phyloP scores from a whole-genome alignment of 2,888 invertebrate species.

The Mythimna albipuncta region DNA sequence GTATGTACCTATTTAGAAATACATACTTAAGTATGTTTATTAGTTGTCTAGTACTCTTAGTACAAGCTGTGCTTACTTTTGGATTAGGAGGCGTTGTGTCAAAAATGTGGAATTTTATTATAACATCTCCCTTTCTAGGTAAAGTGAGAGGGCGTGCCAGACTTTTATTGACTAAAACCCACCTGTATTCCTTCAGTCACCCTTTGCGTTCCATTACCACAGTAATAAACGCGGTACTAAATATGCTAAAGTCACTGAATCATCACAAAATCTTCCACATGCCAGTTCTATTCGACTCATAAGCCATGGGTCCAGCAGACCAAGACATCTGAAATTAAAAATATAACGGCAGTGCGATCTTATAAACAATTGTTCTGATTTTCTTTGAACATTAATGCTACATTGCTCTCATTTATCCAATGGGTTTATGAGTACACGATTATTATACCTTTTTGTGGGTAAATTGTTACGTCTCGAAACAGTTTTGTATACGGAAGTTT shows the following conservation, averaged over 20 bases:
- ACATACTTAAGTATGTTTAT: no score
- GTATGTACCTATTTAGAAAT: no score
- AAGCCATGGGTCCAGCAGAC: constrained; percentile 70
- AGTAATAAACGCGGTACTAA: no score
- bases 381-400: constrained; percentile 80
- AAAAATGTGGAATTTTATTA: no score
- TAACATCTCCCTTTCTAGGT: no score
- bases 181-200: no score
- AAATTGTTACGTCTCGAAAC: constrained; percentile 16
- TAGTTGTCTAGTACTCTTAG: no score
- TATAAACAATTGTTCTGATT: constrained; percentile 78
- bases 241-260: background rate
- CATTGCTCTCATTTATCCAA: constrained; percentile 77
- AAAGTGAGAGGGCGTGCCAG: no score
- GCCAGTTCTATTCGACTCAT: constrained; percentile 66
- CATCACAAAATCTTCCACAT: constrained; percentile 1
- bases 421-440: constrained; percentile 62
- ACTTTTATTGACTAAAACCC: no score
- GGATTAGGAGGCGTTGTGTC: no score
- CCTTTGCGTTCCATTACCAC: no score
- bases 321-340: constrained; percentile 85
- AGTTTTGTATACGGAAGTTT: constrained; percentile 16
- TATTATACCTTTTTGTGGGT: constrained; percentile 35
- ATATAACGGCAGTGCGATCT: constrained; percentile 82
- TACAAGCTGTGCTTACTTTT: no score